Base-by-base conservation (phyloP, 2,888 invertebrate species). In the Nephrocerus scutellatus region DNA sequence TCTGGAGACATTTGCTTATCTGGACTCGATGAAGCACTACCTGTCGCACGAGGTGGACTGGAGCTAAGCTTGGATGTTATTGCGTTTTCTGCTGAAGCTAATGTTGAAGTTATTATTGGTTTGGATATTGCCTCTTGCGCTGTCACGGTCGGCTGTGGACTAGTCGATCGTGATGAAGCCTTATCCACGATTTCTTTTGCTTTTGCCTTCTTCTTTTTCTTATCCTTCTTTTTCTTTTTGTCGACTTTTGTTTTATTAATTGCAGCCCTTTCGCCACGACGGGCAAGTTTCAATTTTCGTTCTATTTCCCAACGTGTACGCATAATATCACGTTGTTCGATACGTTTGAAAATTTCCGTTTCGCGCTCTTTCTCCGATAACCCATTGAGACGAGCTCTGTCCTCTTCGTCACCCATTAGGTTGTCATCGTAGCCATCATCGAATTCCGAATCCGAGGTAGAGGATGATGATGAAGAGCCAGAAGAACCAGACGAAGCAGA, bases 331-430 rank as follows among this genome's bases (percentile, higher is more conserved):
- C 96, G 75, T 56, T 91, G 82, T 68, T 97, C 97, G 34, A 95
- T 91, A 35, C 97, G 79, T 63, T 95, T 92, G 66, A 90, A 98
- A 52, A 98, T 84, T 69, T 96, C 96, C 39, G 93, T 91, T 70
- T 98, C 97, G 28, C 97, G 74, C 62, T 97, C 96, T 58, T 92
- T 93, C 63, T 97, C 97, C 0, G 95, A 95, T 77, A 97, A 83
- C 46, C 84, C 82, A 9, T 90, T 91, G 29, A 97, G 72, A 0
- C 88, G 72, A 2, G 87, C 84, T 55, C 89, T 80, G 72, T 97
- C 97, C 51, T 91, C 95, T 43, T 89, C 93, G 66, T 96, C 95
- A 0, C 95, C 95, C 84, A 96, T 95, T 19, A 96, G 75, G 62
- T 96, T 88, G 48, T 96, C 95, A 63, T 95, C 96, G 55, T 88